A percentile compares a stretch with the other conserved stretches of the same genome.
These are phyloP conservation scores for Dipodomys spectabilis DNA, from an alignment of 2,113 vertebrate genomes.

Conservation along the genomic window DNA sequence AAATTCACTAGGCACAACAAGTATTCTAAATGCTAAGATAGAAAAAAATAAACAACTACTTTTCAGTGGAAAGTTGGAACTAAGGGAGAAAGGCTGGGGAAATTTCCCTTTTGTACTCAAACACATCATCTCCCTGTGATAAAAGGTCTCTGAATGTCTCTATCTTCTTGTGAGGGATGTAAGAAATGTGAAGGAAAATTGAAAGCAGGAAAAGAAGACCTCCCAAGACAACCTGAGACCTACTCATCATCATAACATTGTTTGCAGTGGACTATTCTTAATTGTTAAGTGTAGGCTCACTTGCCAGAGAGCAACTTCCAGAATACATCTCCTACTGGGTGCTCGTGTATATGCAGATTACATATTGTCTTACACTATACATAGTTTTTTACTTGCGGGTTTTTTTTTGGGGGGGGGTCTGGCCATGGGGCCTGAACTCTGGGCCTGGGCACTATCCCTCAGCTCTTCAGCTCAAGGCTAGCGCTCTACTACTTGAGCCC, in stretches of 20 bases:
- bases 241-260: not conserved
- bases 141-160: not conserved
- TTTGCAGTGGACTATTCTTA: not conserved
- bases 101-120: not conserved
- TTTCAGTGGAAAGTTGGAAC: not conserved
- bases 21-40: not conserved
- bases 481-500: too few species aligned
- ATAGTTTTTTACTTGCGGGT: not conserved
- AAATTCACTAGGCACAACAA: not conserved
- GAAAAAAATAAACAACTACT: constrained; percentile 2
- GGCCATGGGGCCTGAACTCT: too few species aligned
- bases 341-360: not conserved
- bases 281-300: not conserved
- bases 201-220: not conserved
- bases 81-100: not conserved
- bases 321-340: not conserved
- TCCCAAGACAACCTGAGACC: not conserved
- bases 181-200: not conserved
- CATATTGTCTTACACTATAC: not conserved
- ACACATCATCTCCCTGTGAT: not conserved
- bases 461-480: too few species aligned
- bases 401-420: too few species aligned
- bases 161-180: not conserved
- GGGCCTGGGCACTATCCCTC: too few species aligned
- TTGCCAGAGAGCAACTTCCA: not conserved